These are phyloP conservation scores for Gymnosoma rotundatum DNA, from an alignment of 2,888 invertebrate genomes.

Conservation along the genomic window DNA sequence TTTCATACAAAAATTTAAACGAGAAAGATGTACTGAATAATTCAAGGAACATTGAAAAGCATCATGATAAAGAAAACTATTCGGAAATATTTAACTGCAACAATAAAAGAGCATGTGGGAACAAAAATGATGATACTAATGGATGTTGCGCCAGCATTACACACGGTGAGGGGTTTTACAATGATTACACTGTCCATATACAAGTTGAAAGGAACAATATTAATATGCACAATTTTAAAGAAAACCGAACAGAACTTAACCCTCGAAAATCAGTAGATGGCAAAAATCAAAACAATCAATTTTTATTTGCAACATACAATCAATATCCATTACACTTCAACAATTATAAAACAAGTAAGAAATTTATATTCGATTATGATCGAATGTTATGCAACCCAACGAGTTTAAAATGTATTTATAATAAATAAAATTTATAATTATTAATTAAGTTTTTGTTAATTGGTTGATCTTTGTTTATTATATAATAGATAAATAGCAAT, in stretches of 20 bases:
- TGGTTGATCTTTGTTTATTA: no score
- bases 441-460: conserved; percentile 40
- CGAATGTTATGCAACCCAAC: no score
- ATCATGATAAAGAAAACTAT: conserved; percentile 22
- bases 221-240: not conserved
- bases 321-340: conserved; percentile 9
- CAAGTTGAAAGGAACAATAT: not conserved
- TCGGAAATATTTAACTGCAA: conserved; percentile 9
- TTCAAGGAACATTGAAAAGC: not conserved
- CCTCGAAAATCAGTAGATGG: not conserved
- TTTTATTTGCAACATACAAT: conserved; percentile 7
- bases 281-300: not conserved
- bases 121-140: conserved; percentile 1
- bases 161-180: not conserved
- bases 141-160: not conserved
- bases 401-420: no score
- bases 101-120: not conserved
- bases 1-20: not conserved
- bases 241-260: not conserved
- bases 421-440: not conserved
- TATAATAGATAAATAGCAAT: no score
- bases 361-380: not conserved
- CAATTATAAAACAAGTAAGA: conserved; percentile 26
- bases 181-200: not conserved
- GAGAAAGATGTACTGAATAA: not conserved